Conservation (phyloP, 2,113 vertebrate genomes). For the Stegostoma tigrinum region DNA sequence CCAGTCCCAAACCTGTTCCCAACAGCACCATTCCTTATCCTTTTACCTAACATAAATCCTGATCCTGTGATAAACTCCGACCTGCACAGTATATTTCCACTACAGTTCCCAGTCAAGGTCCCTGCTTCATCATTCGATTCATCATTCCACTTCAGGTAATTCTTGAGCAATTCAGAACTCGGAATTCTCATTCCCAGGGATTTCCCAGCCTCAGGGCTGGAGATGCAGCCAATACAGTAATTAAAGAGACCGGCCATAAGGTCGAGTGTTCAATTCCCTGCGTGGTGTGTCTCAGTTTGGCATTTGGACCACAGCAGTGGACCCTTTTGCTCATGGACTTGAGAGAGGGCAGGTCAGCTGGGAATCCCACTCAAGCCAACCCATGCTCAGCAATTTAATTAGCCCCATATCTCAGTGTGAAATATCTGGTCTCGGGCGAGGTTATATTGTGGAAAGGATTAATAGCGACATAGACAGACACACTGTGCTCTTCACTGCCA, state of each 20-base stretch:
- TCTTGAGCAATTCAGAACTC: background rate
- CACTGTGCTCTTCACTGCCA: background rate
- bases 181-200: background rate
- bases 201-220: background rate
- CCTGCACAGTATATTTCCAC: background rate
- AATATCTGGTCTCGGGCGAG: background rate
- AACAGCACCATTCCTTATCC: background rate
- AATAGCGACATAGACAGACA: background rate
- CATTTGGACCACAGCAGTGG: background rate
- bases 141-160: background rate
- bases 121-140: background rate
- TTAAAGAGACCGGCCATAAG: background rate
- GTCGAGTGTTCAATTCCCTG: background rate
- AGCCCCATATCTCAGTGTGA: background rate
- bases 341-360: background rate
- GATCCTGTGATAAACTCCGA: background rate
- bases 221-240: background rate
- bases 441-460: background rate
- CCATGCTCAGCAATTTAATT: background rate
- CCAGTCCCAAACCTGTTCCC: too few relatives aligned
- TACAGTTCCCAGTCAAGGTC: background rate
- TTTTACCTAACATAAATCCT: too few relatives aligned
- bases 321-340: background rate
- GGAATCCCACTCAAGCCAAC: background rate
- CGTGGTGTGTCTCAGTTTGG: background rate